Conservation (phyloP, 2,888 invertebrate genomes). For the Ochropleura plecta region DNA sequence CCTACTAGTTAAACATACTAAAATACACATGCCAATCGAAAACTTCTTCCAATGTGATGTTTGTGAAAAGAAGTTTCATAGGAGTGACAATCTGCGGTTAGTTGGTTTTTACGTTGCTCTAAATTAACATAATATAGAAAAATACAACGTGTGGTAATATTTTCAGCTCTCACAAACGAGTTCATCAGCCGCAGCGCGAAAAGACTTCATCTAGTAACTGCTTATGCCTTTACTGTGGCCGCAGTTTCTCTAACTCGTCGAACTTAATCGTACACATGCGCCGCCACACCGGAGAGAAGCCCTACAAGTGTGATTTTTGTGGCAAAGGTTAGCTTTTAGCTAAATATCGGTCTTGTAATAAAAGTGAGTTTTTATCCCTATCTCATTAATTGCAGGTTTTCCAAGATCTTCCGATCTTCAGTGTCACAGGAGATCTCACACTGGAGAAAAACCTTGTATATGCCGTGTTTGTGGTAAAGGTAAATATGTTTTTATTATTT, state of each 20-base stretch:
- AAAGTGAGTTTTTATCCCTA: constrained; percentile 28
- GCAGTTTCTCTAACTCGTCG: constrained; percentile 91
- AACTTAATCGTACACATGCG: constrained; percentile 92
- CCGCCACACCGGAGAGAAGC: constrained; percentile 92
- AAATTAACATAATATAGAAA: constrained; percentile 9
- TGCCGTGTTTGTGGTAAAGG: constrained; percentile 88
- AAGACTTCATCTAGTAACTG: constrained; percentile 83
- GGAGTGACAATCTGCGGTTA: constrained; percentile 90
- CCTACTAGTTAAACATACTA: constrained; percentile 92
- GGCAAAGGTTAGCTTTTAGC: constrained; percentile 84
- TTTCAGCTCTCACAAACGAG: constrained; percentile 89
- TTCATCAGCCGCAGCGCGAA: constrained; percentile 84
- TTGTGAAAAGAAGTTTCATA: constrained; percentile 91
- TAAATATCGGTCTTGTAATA: constrained; percentile 14
- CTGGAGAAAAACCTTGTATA: constrained; percentile 91
- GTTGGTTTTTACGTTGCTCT: constrained; percentile 41
- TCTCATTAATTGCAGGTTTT: constrained; percentile 84
- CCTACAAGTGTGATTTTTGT: constrained; percentile 92
- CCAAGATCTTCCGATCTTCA: constrained; percentile 92
- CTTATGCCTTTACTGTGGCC: constrained; percentile 91
- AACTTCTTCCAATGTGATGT: constrained; percentile 90
- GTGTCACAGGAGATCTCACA: constrained; percentile 91
- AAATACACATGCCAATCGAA: constrained; percentile 90
- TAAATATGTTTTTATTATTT: constrained; percentile 57
- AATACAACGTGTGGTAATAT: constrained; percentile 20